Evolutionary conservation across 2,888 invertebrate genomes (phyloP).

Genomic region (Noctua janthina): DNA sequence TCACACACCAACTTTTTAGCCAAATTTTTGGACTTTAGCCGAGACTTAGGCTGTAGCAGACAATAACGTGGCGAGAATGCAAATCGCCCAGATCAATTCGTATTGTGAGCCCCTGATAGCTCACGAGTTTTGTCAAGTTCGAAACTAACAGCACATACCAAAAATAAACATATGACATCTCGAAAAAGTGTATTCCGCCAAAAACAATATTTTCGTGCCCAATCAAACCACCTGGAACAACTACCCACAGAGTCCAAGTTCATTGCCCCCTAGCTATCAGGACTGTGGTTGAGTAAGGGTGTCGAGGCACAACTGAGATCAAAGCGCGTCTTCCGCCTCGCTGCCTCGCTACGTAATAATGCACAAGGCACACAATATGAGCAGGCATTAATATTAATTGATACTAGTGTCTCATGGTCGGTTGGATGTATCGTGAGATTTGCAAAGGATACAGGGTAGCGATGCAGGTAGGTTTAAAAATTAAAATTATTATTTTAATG

Average conservation of each 20-base stretch:
- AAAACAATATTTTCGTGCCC: no score
- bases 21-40: background rate
- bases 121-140: background rate
- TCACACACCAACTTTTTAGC: background rate
- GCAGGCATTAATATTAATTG: slow-evolving; percentile 56
- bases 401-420: background rate
- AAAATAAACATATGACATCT: background rate
- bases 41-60: background rate
- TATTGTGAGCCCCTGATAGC: background rate
- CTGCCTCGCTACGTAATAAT: slow-evolving; percentile 40
- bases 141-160: background rate
- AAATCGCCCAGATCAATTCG: background rate
- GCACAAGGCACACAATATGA: slow-evolving; percentile 31
- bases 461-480: background rate
- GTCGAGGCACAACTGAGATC: slow-evolving; percentile 54
- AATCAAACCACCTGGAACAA: background rate
- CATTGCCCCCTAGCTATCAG: slow-evolving; percentile 34
- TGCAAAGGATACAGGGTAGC: background rate
- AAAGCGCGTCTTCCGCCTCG: slow-evolving; percentile 58
- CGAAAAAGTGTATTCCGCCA: background rate
- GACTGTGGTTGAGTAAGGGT: slow-evolving; percentile 1
- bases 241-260: slow-evolving; percentile 19
- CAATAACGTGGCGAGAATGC: background rate
- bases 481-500: background rate
- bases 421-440: background rate